These are phyloP conservation scores for Lasiurus cinereus DNA, from an alignment of 2,113 vertebrate species.

Conservation along the genomic window DNA sequence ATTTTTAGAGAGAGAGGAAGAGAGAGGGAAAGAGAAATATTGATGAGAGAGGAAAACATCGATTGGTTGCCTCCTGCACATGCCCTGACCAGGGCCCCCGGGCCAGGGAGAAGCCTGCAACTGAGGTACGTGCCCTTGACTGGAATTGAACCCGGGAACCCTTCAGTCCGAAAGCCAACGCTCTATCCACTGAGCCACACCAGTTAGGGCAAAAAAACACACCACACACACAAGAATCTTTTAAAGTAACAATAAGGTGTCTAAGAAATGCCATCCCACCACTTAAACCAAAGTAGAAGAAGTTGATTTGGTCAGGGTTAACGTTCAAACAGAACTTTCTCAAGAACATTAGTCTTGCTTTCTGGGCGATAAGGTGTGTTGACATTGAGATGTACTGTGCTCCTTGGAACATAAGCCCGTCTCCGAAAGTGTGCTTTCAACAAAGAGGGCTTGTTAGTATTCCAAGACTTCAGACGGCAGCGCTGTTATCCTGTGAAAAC, in stretches of 20 bases:
- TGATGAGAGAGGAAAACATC: too few species aligned
- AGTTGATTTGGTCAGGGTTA: slow-evolving; percentile 6
- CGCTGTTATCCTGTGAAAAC: slow-evolving; percentile 62
- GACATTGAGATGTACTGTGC: slow-evolving; percentile 54
- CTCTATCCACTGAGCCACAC: too few species aligned
- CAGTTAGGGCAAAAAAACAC: neutral
- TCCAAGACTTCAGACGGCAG: slow-evolving; percentile 51
- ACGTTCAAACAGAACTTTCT: slow-evolving; percentile 39
- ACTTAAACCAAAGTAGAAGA: too few species aligned
- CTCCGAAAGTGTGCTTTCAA: slow-evolving; percentile 57
- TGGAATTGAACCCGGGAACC: too few species aligned
- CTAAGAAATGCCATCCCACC: neutral
- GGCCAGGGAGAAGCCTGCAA: too few species aligned
- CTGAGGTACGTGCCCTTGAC: too few species aligned
- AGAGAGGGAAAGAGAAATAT: too few species aligned
- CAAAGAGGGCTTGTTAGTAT: slow-evolving; percentile 69
- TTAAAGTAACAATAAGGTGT: slow-evolving; percentile 16
- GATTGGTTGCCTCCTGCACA: too few species aligned
- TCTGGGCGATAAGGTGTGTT: slow-evolving; percentile 27
- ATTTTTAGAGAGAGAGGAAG: too few species aligned
- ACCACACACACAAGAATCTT: neutral
- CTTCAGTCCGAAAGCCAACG: too few species aligned
- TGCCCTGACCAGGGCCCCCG: too few species aligned
- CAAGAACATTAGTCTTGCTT: slow-evolving; percentile 59
- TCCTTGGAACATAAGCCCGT: slow-evolving; percentile 45